Percentiles rank a stretch among this genome's conserved stretches.
phyloP scores from a whole-genome alignment of 1,140 invertebrate species.

The Gyrodactylus salaris region DNA sequence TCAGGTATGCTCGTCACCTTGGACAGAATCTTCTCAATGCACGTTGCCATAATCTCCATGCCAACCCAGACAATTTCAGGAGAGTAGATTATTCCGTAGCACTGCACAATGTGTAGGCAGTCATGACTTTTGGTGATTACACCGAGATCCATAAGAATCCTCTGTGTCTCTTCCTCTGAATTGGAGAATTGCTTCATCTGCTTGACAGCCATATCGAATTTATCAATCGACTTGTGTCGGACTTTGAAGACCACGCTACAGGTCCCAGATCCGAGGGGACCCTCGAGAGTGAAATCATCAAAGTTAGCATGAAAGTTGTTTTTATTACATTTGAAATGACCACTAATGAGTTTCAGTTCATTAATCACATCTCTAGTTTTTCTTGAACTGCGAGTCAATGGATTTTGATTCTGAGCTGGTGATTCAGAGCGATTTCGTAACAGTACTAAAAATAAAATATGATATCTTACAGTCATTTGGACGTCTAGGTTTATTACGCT shows the following conservation, averaged over 20 bases:
- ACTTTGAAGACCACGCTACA: constrained; percentile 91
- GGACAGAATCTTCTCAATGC: constrained; percentile 77
- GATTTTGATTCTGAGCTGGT: not conserved
- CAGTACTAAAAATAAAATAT: not conserved
- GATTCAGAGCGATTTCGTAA: not conserved
- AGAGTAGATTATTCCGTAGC: constrained; percentile 61
- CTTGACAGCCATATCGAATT: constrained; percentile 58
- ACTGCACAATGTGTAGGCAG: constrained; percentile 80
- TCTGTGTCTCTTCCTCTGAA: constrained; percentile 57
- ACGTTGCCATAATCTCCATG: constrained; percentile 94
- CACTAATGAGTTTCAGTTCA: not conserved
- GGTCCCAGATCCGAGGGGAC: constrained; percentile 67
- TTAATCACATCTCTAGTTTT: not conserved
- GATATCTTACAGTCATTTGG: not conserved
- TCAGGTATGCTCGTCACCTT: constrained; percentile 59
- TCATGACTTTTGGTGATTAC: constrained; percentile 78
- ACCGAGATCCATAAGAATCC: constrained; percentile 88
- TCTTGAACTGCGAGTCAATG: not conserved
- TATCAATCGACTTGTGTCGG: constrained; percentile 45
- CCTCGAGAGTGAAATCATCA: constrained; percentile 46
- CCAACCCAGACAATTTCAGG: constrained; percentile 85
- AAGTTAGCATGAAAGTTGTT: constrained; percentile 35
- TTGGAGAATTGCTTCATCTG: constrained; percentile 90
- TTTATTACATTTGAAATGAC: not conserved
- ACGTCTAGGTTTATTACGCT: not conserved